phyloP scores from a whole-genome alignment of 2,888 invertebrate species.

The Bembecia ichneumoniformis region DNA sequence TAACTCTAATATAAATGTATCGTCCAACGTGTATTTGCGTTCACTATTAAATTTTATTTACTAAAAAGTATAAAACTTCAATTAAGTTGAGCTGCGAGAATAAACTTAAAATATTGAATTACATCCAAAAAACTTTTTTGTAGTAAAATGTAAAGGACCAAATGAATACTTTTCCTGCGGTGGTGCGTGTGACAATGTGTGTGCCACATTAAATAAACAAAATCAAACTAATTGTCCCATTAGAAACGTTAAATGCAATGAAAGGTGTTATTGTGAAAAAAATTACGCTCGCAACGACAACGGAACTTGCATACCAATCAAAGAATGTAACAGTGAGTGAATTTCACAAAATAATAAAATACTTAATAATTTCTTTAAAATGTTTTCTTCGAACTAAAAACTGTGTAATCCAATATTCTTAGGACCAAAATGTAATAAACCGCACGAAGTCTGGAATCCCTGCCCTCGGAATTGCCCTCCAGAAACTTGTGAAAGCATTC shows the following conservation, averaged over 20 bases:
- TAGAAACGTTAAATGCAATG: conserved; percentile 23
- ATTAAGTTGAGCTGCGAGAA: neutral
- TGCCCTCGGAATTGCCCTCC: conserved; percentile 22
- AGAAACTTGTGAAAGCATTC: conserved; percentile 15
- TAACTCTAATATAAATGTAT: neutral
- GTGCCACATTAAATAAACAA: conserved; percentile 22
- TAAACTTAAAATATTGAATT: neutral
- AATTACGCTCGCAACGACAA: conserved; percentile 27
- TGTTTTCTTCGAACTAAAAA: neutral
- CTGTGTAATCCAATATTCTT: neutral
- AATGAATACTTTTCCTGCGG: conserved; percentile 35
- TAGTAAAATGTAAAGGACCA: conserved; percentile 22
- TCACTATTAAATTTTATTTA: neutral
- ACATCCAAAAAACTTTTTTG: neutral
- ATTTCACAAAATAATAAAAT: neutral
- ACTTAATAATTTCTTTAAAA: neutral
- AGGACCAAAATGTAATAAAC: conserved; percentile 1
- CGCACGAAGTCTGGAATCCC: conserved; percentile 10
- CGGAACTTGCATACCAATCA: conserved; percentile 16
- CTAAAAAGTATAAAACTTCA: neutral
- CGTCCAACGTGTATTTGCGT: neutral
- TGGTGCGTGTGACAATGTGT: conserved; percentile 37
- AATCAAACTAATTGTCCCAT: conserved; percentile 32
- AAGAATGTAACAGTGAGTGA: neutral
- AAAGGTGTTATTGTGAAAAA: conserved; percentile 31